Base-by-base conservation (phyloP, 2,888 invertebrate species). In the Acanthosepion esculentum region DNA sequence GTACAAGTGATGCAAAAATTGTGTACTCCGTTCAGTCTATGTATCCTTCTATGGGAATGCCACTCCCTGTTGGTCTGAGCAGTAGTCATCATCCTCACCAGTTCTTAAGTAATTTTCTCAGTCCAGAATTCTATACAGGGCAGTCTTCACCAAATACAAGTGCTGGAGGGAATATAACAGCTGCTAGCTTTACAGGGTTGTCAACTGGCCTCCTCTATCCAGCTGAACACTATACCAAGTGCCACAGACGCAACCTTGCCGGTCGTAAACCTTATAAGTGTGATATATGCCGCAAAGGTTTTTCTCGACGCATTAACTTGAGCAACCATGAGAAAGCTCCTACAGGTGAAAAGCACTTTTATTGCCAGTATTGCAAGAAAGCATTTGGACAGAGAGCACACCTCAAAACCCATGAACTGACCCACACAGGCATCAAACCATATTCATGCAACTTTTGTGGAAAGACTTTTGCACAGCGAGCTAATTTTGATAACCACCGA, bases 401-500 rank as follows among this genome's bases (percentile, higher is more conserved):
- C 26, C 50, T 92, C 12, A 92, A 92, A 7, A 92, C 92, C 4
- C 92, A 92, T 23, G 92, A 92, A 48, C 15, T 92, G 50, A 92
- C 92, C 26, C 92, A 92, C 29, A 92, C 92, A 12, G 92, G 92
- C 23, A 92, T 92, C 29, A 92, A 92, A 48, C 92, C 92, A 20
- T 92, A 48, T n/a, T 48, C 92, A 10, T 92, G 92, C 50, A 48
- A 48, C 20, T 92, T 48, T 48, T 92, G 92, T 23, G 92, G 92
- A 12, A 92, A 92, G 26, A 92, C 50, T 12, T 92, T 92, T 48
- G 92, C 92, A 48, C 92, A 92, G 48, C 48, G 92, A n/a, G 92
- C 92, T 20, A 94, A 94, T 53, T 59, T 94, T 23, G 59, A 94
- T 33, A 94, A 55, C 94, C 94, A 94, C 33, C 53, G 94, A n/a